A percentile compares a stretch with the other conserved stretches of the same genome.
Evolutionary conservation across 2,797 vertebrate species (phyloP).

Genomic region (Gorsachius magnificus): DNA sequence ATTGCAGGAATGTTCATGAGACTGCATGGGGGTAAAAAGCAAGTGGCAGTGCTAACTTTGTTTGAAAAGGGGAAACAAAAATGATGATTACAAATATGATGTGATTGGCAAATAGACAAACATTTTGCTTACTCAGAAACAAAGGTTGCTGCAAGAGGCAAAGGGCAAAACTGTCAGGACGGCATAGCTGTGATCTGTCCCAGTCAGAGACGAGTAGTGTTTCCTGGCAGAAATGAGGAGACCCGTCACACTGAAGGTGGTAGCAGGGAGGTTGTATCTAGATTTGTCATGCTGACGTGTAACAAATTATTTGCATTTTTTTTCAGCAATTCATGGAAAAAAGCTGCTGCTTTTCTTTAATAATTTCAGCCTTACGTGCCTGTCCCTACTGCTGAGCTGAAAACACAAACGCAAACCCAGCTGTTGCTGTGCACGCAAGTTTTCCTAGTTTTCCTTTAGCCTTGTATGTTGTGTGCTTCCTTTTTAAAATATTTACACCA

Average conservation of each 20-base stretch:
- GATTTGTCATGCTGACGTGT: neutral
- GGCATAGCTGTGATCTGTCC: neutral
- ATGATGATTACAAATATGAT: neutral
- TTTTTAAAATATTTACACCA: neutral
- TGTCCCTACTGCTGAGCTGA: neutral
- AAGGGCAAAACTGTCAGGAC: neutral
- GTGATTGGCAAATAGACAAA: neutral
- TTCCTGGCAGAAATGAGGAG: neutral
- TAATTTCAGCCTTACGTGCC: neutral
- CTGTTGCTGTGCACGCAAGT: neutral
- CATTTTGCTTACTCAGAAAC: neutral
- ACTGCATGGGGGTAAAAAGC: neutral
- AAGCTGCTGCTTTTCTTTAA: neutral
- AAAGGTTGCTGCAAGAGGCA: neutral
- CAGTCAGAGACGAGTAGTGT: neutral
- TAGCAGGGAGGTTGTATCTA: neutral
- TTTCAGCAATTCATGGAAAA: neutral
- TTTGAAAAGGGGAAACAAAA: constrained; percentile 25
- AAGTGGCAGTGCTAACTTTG: neutral
- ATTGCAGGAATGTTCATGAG: neutral
- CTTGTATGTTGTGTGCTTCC: neutral
- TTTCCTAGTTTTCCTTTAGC: neutral
- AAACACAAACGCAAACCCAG: neutral
- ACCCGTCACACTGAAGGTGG: neutral
- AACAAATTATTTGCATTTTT: neutral